Conservation (phyloP, 2,797 vertebrate genomes). For the Cephalopachus bancanus region DNA sequence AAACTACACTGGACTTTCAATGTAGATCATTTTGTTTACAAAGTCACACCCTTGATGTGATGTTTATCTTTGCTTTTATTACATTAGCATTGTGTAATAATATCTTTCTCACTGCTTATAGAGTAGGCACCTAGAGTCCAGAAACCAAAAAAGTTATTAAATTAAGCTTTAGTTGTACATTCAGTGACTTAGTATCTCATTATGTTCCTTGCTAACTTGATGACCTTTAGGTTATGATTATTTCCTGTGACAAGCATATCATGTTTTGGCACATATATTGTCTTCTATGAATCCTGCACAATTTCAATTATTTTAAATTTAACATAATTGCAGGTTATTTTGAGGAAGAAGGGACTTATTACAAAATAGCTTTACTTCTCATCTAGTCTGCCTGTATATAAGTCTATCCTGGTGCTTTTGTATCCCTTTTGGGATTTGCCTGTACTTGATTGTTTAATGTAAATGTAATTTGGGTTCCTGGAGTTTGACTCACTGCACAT, state of each 20-base stretch:
- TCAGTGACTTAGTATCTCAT: neutral
- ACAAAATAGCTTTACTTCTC: neutral
- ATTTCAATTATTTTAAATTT: neutral
- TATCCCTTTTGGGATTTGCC: constrained; percentile 41
- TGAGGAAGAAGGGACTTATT: neutral
- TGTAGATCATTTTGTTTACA: neutral
- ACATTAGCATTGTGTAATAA: neutral
- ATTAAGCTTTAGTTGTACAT: neutral
- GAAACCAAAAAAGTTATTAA: neutral
- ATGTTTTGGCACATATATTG: neutral
- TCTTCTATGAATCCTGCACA: neutral
- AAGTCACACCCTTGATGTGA: neutral
- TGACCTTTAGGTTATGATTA: neutral
- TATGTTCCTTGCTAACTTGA: neutral
- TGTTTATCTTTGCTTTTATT: neutral
- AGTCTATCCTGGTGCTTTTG: neutral
- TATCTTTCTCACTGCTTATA: neutral
- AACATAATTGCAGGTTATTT: neutral
- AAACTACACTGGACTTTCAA: neutral
- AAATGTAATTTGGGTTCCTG: constrained; percentile 71
- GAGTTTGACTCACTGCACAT: constrained; percentile 49
- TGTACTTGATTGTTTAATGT: constrained; percentile 73
- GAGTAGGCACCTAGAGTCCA: neutral
- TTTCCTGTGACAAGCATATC: neutral
- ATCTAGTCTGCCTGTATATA: neutral